A percentile compares a stretch with the other conserved stretches of the same genome.
These are phyloP conservation scores for Neocrepidodera transversa DNA, from an alignment of 2,888 invertebrate genomes.

Conservation along the genomic window DNA sequence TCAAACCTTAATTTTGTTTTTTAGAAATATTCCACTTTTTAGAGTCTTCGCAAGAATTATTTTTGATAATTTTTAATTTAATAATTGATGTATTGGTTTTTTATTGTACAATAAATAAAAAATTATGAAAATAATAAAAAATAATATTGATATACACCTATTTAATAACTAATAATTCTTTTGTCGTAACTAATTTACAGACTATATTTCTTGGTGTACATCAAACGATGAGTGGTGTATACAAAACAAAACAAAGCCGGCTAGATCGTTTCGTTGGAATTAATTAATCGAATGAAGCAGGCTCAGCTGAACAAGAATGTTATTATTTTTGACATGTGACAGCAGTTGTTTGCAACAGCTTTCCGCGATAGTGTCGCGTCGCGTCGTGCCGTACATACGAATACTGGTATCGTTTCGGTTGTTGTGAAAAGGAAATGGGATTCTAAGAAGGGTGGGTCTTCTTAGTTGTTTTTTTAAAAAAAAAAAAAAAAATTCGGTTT, in stretches of 20 bases:
- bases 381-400: background rate
- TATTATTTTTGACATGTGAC: slow-evolving; percentile 41
- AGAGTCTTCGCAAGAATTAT: no score
- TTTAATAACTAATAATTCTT: no score
- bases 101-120: no score
- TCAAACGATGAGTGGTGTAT: no score
- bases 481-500: slow-evolving; percentile 4
- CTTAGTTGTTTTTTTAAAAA: background rate
- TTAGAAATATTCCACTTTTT: no score
- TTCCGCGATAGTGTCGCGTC: slow-evolving; percentile 23
- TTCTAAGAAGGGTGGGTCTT: background rate
- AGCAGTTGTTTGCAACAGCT: slow-evolving; percentile 36
- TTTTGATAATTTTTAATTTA: no score
- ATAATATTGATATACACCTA: no score
- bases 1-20: no score
- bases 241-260: slow-evolving; percentile 12
- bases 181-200: no score
- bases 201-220: no score
- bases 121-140: no score
- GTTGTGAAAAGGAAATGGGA: slow-evolving; percentile 1
- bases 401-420: background rate
- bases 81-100: no score
- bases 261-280: slow-evolving; percentile 37
- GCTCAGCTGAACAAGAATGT: slow-evolving; percentile 35
- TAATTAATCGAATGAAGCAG: slow-evolving; percentile 40